Evolutionary conservation across 2,888 invertebrate species (phyloP).

Genomic region (Beris morrisii): DNA sequence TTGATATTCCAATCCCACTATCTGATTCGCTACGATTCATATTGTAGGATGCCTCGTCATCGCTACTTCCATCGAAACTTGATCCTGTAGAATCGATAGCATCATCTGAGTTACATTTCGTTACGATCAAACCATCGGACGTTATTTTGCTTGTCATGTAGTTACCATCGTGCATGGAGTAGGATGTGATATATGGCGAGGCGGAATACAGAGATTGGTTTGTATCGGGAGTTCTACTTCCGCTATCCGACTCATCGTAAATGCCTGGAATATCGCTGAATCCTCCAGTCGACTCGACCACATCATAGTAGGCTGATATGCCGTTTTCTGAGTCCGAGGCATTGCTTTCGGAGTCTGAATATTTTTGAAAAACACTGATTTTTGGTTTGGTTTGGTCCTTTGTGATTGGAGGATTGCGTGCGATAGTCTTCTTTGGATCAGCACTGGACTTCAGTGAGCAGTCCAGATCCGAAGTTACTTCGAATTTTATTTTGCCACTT

Average conservation of each 20-base stretch:
- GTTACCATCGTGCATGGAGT: slow-evolving; percentile 54
- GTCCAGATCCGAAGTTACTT: slow-evolving; percentile 50
- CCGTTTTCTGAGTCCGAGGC: slow-evolving; percentile 63
- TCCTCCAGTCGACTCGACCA: slow-evolving; percentile 50
- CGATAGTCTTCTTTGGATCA: slow-evolving; percentile 52
- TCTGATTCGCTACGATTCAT: slow-evolving; percentile 57
- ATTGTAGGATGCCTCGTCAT: slow-evolving; percentile 54
- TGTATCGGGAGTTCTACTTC: slow-evolving; percentile 35
- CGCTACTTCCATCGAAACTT: slow-evolving; percentile 56
- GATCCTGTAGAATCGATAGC: slow-evolving; percentile 55
- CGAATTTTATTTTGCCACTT: slow-evolving; percentile 52
- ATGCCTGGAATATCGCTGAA: slow-evolving; percentile 18
- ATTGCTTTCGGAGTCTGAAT: slow-evolving; percentile 62
- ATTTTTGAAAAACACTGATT: slow-evolving; percentile 64
- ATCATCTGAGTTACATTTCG: slow-evolving; percentile 55
- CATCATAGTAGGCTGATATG: slow-evolving; percentile 55
- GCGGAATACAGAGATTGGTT: slow-evolving; percentile 46
- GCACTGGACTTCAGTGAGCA: slow-evolving; percentile 35
- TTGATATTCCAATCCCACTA: slow-evolving; percentile 56
- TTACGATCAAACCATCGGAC: slow-evolving; percentile 55
- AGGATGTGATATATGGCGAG: slow-evolving; percentile 55
- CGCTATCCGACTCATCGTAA: slow-evolving; percentile 21
- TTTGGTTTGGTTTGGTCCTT: slow-evolving; percentile 69
- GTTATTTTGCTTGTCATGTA: slow-evolving; percentile 58
- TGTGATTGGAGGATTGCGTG: slow-evolving; percentile 65